These are phyloP conservation scores for Microtus obscurus DNA, from an alignment of 2,797 vertebrate species.

Conservation along the genomic window DNA sequence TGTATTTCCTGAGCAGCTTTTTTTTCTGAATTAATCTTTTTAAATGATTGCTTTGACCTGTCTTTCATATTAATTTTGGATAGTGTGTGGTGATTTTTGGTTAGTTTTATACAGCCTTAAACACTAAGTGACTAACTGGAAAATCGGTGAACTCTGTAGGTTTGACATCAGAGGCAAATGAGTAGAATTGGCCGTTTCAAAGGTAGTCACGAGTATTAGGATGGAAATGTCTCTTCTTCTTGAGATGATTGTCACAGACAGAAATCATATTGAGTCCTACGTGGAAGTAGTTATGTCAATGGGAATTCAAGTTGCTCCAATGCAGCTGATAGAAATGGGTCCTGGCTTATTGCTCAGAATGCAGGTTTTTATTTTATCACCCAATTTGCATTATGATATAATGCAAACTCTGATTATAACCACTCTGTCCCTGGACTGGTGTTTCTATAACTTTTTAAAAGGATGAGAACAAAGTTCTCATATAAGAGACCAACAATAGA, in stretches of 20 bases:
- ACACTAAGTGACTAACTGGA: not conserved
- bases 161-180: not conserved
- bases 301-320: not conserved
- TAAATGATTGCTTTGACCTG: not conserved
- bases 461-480: no score
- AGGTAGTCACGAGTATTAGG: not conserved
- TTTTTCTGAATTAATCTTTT: no score
- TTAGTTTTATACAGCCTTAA: not conserved
- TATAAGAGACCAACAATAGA: not conserved
- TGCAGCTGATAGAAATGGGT: not conserved
- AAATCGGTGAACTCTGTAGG: not conserved
- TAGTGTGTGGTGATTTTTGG: not conserved
- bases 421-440: not conserved
- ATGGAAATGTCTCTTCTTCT: not conserved
- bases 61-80: not conserved
- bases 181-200: not conserved
- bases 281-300: not conserved
- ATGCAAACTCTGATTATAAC: not conserved
- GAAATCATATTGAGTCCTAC: not conserved
- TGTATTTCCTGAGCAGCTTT: not conserved
- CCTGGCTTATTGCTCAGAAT: not conserved
- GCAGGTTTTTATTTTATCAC: not conserved
- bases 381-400: not conserved
- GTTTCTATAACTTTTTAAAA: not conserved
- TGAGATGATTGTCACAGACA: not conserved